Percentiles rank a stretch among this genome's conserved stretches.
Conservation (phyloP, 1,140 invertebrate genomes). For the Lamellibrachia luymesi region DNA sequence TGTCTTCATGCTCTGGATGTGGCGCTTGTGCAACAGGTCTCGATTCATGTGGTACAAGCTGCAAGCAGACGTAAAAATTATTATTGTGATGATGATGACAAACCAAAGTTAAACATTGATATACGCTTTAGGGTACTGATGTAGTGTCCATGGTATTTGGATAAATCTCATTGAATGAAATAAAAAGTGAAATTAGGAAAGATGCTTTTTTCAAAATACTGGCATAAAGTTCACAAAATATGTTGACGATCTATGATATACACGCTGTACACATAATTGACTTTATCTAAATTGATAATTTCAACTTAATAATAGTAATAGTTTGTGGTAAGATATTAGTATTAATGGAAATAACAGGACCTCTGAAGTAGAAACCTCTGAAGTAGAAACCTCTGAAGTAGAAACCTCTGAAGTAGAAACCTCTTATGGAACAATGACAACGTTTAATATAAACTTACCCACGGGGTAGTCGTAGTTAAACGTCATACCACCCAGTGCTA, state of each 20-base stretch:
- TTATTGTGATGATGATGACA: neutral
- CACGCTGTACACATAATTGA: no score
- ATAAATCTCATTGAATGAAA: no score
- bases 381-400: no score
- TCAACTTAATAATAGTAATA: neutral
- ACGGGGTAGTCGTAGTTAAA: neutral
- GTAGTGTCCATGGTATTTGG: neutral
- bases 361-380: neutral
- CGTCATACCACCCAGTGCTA: no score
- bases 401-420: neutral
- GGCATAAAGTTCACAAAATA: no score
- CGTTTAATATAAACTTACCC: neutral
- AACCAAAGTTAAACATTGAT: neutral
- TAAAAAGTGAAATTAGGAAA: no score
- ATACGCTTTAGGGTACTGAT: neutral
- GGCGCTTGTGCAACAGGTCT: constrained; percentile 32
- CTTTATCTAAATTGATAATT: no score
- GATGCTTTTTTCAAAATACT: no score
- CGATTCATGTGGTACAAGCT: neutral
- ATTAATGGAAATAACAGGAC: neutral
- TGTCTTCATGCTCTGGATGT: constrained; percentile 37
- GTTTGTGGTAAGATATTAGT: neutral
- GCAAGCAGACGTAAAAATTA: neutral
- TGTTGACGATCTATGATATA: no score
- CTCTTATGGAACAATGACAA: neutral